Evolutionary conservation across 1,140 invertebrate species (phyloP), one percentile per base, ranked within the genome.

Genomic region (Halictus rubicundus): DNA sequence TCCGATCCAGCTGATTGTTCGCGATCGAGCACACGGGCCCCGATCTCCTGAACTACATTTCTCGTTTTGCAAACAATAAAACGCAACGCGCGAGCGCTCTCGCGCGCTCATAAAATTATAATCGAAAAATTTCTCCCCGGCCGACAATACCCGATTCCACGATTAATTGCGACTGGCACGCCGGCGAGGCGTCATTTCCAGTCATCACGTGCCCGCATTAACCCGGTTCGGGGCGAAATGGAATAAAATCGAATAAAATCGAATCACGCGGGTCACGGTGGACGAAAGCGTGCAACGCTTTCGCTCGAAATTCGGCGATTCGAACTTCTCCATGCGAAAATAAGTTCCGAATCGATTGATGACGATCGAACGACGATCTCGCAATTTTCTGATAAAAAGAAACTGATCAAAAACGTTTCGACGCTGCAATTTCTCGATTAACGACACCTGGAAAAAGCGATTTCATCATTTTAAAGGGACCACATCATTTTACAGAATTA

Each of bases 61-160:
- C 68, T 46, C 57, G 75, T 19, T 78, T 78, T 78, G 68, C 75
- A 78, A 70, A 78, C 75, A 78, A 78, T 78, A 37, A 78, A 71
- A 63, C 68, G 32, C 42, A 64, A 37, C 57, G 46, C 46, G 46
- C 10, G 46, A 49, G 46, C 8, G 49, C 42, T 19, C 46, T 27
- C 27, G 12, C 68, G 68, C 16, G 59, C 59, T 71, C 68, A 72
- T 78, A 63, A 71, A 78, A 71, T 77, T 68, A 46, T 71, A 78
- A 78, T 78, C 46, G 76, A 37, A 64, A n/a, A 72, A 71, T 78
- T 72, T 72, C 76, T 63, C 76, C 19, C 39, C 32, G 21, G 3
- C 37, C 25, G 65, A 60, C 75, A 70, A 70, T 75, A 25, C 42
- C 42, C 76, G 46, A 71, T 71, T 70, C 60, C 60, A 32, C 57